Base-by-base conservation (phyloP, 2,888 invertebrate genomes). In the Acleris holmiana region DNA sequence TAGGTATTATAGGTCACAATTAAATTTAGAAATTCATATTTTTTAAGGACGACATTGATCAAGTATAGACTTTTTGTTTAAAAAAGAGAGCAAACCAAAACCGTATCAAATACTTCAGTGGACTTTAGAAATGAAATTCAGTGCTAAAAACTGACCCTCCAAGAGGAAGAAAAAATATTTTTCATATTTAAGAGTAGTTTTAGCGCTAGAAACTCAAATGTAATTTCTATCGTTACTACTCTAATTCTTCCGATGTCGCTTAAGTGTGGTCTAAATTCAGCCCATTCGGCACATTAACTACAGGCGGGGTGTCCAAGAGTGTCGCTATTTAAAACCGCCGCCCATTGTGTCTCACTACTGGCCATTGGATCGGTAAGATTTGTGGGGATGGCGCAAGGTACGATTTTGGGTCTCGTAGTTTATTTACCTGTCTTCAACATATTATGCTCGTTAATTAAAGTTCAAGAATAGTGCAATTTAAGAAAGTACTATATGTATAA, bases 221-320 rank as follows among this genome's bases (percentile, higher is more conserved):
- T n/a, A 17, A 40, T 19, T 54, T 19, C 4, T 13, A 46, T 46
- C n/a, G 13, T 18, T 3, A 8, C 25, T 23, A 13, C 41, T 64
- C 40, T 64, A 48, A 41, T 59, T 49, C 55, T 60, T 65, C 23
- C 23, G 8, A 59, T 29, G n/a, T 48, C 40, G 23, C 67, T 57
- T 73, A 69, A 77, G 79, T 78, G 84, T 81, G 78, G 83, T 84
- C 77, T 78, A 76, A 85, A 84, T 82, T 81, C 78, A 75, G 79
- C 86, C 86, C 84, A 90, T 88, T 89, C 89, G 78, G 89, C 89
- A 90, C 91, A 91, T 91, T 92, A 91, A 89, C 82, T 88, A 84
- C 91, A 91, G 90, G 77, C 86, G 73, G 81, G 83, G 75, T 73
- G 78, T 79, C 79, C 82, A 83, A 83, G 67, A 85, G 82, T 74